phyloP scores from a whole-genome alignment of 2,797 vertebrate species.

The Lepidocolaptes lacrymiger region DNA sequence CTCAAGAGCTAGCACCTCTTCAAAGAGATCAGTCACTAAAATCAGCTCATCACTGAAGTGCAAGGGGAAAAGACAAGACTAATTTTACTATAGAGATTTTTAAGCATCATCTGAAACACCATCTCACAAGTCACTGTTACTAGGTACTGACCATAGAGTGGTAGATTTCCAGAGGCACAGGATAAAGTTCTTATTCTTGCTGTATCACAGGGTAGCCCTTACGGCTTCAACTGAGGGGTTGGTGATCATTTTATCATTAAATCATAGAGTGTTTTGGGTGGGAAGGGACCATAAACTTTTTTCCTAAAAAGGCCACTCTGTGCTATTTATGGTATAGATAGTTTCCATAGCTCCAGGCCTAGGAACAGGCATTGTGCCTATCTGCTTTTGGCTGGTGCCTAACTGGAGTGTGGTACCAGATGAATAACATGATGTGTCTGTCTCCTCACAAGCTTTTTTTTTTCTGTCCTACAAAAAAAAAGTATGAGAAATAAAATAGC shows the following conservation, averaged over 20 bases:
- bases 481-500: neutral
- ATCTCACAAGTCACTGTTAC: neutral
- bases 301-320: neutral
- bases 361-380: neutral
- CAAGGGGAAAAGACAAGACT: neutral
- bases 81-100: neutral
- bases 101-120: neutral
- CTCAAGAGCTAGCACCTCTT: slow-evolving; percentile 57
- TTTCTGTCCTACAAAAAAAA: neutral
- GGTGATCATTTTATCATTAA: neutral
- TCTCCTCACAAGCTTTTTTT: neutral
- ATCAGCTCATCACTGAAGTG: slow-evolving; percentile 13
- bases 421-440: neutral
- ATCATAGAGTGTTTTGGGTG: neutral
- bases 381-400: neutral
- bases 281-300: neutral
- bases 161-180: neutral
- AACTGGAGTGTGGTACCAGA: neutral
- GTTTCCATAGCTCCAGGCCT: neutral
- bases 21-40: slow-evolving; percentile 47
- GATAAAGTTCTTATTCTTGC: neutral
- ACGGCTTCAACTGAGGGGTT: neutral
- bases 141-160: neutral
- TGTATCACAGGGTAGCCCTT: neutral
- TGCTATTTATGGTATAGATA: neutral